phyloP scores from a whole-genome alignment of 2,113 vertebrate species.

The Ochotona princeps region DNA sequence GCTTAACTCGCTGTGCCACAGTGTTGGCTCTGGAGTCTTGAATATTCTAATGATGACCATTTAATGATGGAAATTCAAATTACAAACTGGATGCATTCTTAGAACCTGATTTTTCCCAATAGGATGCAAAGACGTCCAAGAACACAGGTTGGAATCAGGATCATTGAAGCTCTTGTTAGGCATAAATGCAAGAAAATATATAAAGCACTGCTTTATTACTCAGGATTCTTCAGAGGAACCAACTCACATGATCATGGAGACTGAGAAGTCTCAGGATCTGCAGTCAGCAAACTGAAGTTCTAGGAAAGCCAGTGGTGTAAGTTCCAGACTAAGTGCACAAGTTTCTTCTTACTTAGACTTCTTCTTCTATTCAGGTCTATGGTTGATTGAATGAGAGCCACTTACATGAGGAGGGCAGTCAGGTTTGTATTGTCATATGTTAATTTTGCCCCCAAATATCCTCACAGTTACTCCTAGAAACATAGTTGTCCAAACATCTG shows the following conservation, averaged over 20 bases:
- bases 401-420: not conserved
- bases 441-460: not conserved
- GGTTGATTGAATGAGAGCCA: not conserved
- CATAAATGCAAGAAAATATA: not conserved
- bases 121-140: not conserved
- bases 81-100: not conserved
- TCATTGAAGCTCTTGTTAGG: not conserved
- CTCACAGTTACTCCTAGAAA: not conserved
- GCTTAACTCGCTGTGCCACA: no score
- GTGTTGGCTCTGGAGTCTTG: not conserved
- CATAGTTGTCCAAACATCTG: not conserved
- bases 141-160: slow-evolving; percentile 21
- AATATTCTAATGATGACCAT: not conserved
- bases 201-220: not conserved
- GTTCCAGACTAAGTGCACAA: not conserved
- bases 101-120: not conserved
- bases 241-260: not conserved
- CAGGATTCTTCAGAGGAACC: not conserved
- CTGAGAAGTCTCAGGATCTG: not conserved
- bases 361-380: not conserved
- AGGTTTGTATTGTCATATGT: not conserved
- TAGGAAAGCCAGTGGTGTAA: no score
- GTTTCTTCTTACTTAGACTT: not conserved
- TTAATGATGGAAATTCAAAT: not conserved
- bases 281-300: not conserved